A percentile compares a stretch with the other conserved stretches of the same genome.
Conservation (phyloP, 2,113 vertebrate species). For the Athene noctua region DNA sequence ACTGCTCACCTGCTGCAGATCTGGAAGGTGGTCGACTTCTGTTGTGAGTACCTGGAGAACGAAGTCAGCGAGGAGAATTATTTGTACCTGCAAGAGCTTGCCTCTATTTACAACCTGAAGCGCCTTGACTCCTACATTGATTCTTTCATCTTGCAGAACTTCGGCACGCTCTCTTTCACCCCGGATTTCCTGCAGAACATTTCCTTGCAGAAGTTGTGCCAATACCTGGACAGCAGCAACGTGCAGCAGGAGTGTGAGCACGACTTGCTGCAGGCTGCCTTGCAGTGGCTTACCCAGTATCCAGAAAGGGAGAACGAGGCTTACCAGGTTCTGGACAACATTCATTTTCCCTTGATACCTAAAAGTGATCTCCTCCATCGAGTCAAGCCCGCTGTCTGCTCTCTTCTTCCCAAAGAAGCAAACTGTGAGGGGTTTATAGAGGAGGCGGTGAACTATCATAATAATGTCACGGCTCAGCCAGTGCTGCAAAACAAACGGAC, state of each 20-base stretch:
- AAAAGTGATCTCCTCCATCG: slow-evolving; percentile 80
- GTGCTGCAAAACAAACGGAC: slow-evolving; percentile 85
- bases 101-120: slow-evolving; percentile 90
- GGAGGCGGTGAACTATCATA: slow-evolving; percentile 86
- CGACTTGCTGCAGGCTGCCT: slow-evolving; percentile 82
- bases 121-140: slow-evolving; percentile 88
- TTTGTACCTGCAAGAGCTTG: slow-evolving; percentile 91
- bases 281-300: slow-evolving; percentile 89
- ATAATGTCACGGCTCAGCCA: slow-evolving; percentile 81
- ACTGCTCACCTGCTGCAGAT: slow-evolving; percentile 93
- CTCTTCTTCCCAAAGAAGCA: slow-evolving; percentile 82
- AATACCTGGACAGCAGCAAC: slow-evolving; percentile 83
- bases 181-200: slow-evolving; percentile 84
- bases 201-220: slow-evolving; percentile 82
- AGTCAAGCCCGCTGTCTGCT: slow-evolving; percentile 81
- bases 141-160: slow-evolving; percentile 85
- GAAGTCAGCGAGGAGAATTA: slow-evolving; percentile 93
- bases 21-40: slow-evolving; percentile 93
- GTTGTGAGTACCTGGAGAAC: slow-evolving; percentile 91
- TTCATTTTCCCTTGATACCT: slow-evolving; percentile 89
- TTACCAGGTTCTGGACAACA: slow-evolving; percentile 82
- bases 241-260: slow-evolving; percentile 89
- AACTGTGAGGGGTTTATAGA: slow-evolving; percentile 84
- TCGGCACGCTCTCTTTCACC: slow-evolving; percentile 84
- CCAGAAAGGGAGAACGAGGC: slow-evolving; percentile 79